These are phyloP conservation scores for Dicaeum eximium DNA, from an alignment of 2,113 vertebrate genomes.

Conservation along the genomic window DNA sequence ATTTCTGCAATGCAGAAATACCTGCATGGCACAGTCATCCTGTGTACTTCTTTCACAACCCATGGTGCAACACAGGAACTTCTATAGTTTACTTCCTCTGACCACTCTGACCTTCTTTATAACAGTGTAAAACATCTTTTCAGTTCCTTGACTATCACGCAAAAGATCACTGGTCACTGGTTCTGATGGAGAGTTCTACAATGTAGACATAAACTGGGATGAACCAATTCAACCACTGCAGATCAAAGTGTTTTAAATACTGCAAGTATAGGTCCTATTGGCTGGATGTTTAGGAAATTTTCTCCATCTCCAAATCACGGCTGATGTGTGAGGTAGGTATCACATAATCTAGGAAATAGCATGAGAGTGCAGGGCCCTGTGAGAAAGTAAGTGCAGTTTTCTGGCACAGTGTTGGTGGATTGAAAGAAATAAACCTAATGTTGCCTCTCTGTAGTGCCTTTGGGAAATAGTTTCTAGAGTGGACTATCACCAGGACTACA, in stretches of 20 bases:
- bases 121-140: not conserved
- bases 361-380: not conserved
- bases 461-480: not conserved
- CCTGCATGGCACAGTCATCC: not conserved
- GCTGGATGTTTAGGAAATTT: not conserved
- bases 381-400: not conserved
- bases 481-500: not conserved
- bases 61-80: not conserved
- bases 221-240: not conserved
- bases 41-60: not conserved
- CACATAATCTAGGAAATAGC: not conserved
- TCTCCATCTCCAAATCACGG: not conserved
- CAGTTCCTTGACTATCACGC: not conserved
- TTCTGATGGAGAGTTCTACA: not conserved
- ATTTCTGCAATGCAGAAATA: not conserved
- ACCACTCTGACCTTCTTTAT: not conserved
- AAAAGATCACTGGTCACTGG: not conserved
- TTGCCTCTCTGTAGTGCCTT: not conserved
- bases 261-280: not conserved
- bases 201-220: not conserved
- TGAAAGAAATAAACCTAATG: not conserved
- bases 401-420: not conserved
- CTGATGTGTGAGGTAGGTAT: not conserved
- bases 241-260: not conserved
- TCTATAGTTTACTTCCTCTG: not conserved